Conservation (phyloP, 2,113 vertebrate species). For the Laterallus jamaicensis region DNA sequence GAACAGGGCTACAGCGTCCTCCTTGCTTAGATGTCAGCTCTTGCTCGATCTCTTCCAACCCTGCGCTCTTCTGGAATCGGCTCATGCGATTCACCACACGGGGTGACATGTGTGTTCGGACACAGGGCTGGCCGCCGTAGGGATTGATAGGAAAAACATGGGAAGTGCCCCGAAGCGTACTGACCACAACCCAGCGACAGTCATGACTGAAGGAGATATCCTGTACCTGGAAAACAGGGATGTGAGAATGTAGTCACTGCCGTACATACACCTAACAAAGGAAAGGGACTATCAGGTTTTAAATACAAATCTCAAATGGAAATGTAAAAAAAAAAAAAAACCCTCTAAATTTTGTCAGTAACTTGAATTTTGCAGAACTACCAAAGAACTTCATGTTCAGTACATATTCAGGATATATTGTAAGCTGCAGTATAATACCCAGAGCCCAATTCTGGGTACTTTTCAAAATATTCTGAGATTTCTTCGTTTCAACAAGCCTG, state of each 20-base stretch:
- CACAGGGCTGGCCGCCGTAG: slow-evolving; percentile 92
- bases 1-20: slow-evolving; percentile 91
- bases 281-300: fast-evolving
- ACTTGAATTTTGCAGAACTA: neutral
- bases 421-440: neutral
- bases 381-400: neutral
- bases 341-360: fast-evolving
- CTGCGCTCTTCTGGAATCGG: slow-evolving; percentile 97
- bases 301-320: neutral
- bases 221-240: slow-evolving; percentile 82
- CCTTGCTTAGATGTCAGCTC: slow-evolving; percentile 91
- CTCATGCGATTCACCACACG: slow-evolving; percentile 97
- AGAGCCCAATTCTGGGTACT: neutral
- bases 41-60: slow-evolving; percentile 96
- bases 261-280: fast-evolving
- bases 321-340: neutral
- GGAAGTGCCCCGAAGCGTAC: slow-evolving; percentile 94
- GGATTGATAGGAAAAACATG: slow-evolving; percentile 97
- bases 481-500: neutral
- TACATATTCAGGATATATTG: neutral
- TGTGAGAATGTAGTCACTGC: fast-evolving
- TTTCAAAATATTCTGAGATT: neutral
- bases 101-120: slow-evolving; percentile 95
- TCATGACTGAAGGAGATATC: slow-evolving; percentile 99
- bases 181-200: slow-evolving; percentile 96